These are phyloP conservation scores for Hippocampus zosterae DNA, from an alignment of 2,113 vertebrate species.

Conservation along the genomic window DNA sequence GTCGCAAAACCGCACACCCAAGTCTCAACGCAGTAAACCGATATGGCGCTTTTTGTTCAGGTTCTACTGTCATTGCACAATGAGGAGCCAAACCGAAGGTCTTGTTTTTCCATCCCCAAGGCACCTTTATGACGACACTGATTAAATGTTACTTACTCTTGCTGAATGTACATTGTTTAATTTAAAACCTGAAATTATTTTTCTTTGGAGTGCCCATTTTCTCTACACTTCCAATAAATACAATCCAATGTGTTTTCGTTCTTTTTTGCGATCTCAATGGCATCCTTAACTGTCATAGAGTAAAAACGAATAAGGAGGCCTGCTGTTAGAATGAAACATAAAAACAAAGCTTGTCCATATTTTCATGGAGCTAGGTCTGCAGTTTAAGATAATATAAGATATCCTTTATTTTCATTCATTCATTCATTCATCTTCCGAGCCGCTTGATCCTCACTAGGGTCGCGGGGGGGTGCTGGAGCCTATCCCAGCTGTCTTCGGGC, in stretches of 20 bases:
- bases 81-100: background rate
- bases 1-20: slow-evolving; percentile 46
- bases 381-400: no score
- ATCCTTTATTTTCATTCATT: no score
- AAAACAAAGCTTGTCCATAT: no score
- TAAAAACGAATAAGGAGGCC: no score
- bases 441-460: no score
- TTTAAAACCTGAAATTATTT: background rate
- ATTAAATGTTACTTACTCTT: background rate
- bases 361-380: no score
- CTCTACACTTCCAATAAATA: background rate
- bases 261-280: background rate
- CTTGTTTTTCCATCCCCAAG: background rate
- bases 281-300: background rate
- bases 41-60: slow-evolving; percentile 44
- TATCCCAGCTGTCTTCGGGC: no score
- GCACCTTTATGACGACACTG: background rate
- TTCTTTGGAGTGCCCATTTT: background rate
- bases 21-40: slow-evolving; percentile 40
- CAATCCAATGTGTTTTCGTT: background rate
- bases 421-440: no score
- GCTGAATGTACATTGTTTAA: background rate
- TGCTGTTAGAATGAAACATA: background rate
- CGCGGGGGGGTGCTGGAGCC: no score
- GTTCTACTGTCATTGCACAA: slow-evolving; percentile 38